Base-by-base conservation (phyloP, 2,797 vertebrate genomes). In the Pseudochromis fuscus region DNA sequence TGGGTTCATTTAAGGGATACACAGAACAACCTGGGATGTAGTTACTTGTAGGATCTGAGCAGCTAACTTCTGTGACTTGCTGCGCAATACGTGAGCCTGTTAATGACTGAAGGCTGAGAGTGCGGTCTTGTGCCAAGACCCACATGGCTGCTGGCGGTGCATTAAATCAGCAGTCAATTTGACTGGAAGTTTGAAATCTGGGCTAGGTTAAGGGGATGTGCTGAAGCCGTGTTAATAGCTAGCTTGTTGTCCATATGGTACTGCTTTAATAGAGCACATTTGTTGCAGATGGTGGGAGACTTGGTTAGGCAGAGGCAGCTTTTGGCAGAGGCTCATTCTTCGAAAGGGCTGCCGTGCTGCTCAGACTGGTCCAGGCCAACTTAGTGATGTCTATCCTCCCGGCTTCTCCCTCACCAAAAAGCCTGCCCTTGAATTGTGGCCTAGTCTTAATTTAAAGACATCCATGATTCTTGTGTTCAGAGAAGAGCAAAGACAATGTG, bases 221-320 rank as follows among this genome's bases (percentile, higher is more conserved):
- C 94, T 95, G 95, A 96, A 95, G 93, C 94, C 90, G 92, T 95
- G 96, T 96, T 97, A 97, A 98, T 96, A 96, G 94, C 92, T 91
- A 95, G 94, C 93, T 96, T 95, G 93, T 96, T 96, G 96, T 96
- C 96, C 96, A 97, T 96, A 97, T 97, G 96, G 95, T 97, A 94
- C 94, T 96, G 93, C 95, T 96, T 96, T 96, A 96, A 95, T 95
- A 93, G 95, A 96, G 94, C 94, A 95, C 95, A 96, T 97, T 97
- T 95, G 93, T 94, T 96, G 93, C 96, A 97, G 95, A 97, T 98
- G 96, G 95, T 93, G 94, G 93, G 94, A 95, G 95, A 96, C 93
- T 95, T 92, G 93, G 93, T 94, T 93, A 94, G 92, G 92, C 94
- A 93, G 93, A 93, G 90, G 93, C 92, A 93, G 92, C 81, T 95